Conservation (phyloP, 2,113 vertebrate genomes). For the Octodon degus region DNA sequence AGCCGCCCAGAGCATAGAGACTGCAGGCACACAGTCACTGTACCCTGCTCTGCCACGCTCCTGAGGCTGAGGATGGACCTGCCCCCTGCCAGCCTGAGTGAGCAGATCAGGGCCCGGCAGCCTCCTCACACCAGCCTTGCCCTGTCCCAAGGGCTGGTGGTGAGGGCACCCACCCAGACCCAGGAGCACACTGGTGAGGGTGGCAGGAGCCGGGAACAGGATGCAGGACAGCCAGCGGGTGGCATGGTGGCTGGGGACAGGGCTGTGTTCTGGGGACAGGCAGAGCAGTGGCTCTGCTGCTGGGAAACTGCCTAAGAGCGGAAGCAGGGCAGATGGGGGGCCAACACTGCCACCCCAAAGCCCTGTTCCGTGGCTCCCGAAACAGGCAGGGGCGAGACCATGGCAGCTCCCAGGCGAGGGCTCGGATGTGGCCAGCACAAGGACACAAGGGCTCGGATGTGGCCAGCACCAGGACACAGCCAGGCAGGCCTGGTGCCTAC, state of each 20-base stretch:
- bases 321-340: rapidly evolving
- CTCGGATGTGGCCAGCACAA: no score
- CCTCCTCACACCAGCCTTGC: not conserved
- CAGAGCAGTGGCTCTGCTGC: not conserved
- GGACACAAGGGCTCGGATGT: no score
- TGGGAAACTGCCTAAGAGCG: not conserved
- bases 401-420: not conserved
- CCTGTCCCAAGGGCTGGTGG: not conserved
- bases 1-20: not conserved
- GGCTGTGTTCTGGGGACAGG: not conserved
- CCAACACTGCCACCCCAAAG: not conserved
- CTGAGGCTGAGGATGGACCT: not conserved
- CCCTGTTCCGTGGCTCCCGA: not conserved
- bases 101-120: no score
- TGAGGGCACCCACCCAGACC: not conserved
- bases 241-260: not conserved
- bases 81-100: rapidly evolving
- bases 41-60: no score
- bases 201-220: no score
- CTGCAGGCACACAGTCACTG: not conserved
- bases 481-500: rapidly evolving
- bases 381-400: not conserved
- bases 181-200: rapidly evolving
- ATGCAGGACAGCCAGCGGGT: rapidly evolving
- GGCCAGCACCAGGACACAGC: rapidly evolving